Evolutionary conservation across 2,888 invertebrate species (phyloP), one percentile per base, ranked within the genome.

Genomic region (Dasypolia templi): DNA sequence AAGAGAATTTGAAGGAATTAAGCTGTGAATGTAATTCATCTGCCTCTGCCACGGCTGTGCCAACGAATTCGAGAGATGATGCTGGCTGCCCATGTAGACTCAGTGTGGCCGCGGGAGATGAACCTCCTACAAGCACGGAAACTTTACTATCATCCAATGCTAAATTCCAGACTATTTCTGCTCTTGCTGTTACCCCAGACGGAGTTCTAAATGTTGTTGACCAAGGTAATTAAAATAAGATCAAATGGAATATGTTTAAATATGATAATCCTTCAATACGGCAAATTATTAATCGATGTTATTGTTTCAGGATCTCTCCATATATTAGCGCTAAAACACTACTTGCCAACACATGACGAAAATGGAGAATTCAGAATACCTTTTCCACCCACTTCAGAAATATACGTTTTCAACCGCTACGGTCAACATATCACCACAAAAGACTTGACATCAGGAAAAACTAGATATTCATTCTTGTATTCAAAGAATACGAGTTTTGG

Each of bases 401-500:
- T 99, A 78, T 99, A 99, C 91, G 98, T 99, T 1, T 99, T 99
- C 93, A 99, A 99, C 94, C 97, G 98, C 42, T 99, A 99, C 91
- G 99, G 99, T 1, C 99, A 99, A 93, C 99, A 99, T 93, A 98
- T 99, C 42, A 98, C 98, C 42, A 99, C 99, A 3, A 98, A 98
- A 92, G 99, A 99, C 93, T 96, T 99, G 76, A 98, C 99, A 63
- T 99, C 99, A n/a, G 99, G 98, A 64, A 98, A 99, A 94, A 98
- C 98, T 9, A 97, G 99, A 92, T 99, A 99, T 94, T 98, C 99
- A 64, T 99, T 99, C 96, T 97, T 99, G 39, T 99, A 99, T 96
- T 99, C 99, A 64, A 99, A 99, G 91, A 99, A 99, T 92, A 99
- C 99, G 12, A 99, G 99, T 91, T 99, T 99, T 88, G 99, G 99